Evolutionary conservation across 2,797 vertebrate genomes (phyloP), one percentile per base, ranked within the genome.

Genomic region (Rallus crepitans): DNA sequence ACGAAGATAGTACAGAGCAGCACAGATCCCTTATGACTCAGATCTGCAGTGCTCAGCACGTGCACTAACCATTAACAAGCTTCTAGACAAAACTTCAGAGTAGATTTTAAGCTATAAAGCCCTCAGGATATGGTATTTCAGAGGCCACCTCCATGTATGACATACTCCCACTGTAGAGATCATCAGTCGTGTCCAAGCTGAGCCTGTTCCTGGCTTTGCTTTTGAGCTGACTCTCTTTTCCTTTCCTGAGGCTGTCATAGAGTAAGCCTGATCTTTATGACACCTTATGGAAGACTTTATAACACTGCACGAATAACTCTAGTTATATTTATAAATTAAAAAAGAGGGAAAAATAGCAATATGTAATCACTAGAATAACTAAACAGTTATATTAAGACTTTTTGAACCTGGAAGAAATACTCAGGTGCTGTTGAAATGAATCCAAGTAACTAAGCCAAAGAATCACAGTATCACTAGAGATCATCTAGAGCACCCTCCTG

Each of bases 21-120:
- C 65, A 37, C 7, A 63, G 63, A 73, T 73, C 30, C 12, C 42
- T 40, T 45, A 37, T 95, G 93, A 94, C 70, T 94, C 90, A 96
- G 42, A 69, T 63, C 86, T 92, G 86, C 85, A 84, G 88, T 39
- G 92, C 72, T 90, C 47, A 84, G 63, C 84, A 89, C 33, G 42
- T 17, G 12, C 17, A 66, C 24, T 59, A 91, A 72, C 25, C 64
- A 56, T n/a, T 30, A 85, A 70, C 27, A 47, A 85, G 53, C 35
- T 60, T 89, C 52, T 48, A 72, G 37, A 35, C 18, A 31, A 78
- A 82, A 72, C 21, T 52, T 75, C 12, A 11, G 48, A 60, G 64
- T 3, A 80, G n/a, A 73, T 82, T 73, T 92, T 79, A 80, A 89
- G 39, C 35, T 60, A 30, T 21, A 66, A 70, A 70, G 16, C 6